Conservation (phyloP, 2,888 invertebrate genomes). For the Mythimna vitellina region DNA sequence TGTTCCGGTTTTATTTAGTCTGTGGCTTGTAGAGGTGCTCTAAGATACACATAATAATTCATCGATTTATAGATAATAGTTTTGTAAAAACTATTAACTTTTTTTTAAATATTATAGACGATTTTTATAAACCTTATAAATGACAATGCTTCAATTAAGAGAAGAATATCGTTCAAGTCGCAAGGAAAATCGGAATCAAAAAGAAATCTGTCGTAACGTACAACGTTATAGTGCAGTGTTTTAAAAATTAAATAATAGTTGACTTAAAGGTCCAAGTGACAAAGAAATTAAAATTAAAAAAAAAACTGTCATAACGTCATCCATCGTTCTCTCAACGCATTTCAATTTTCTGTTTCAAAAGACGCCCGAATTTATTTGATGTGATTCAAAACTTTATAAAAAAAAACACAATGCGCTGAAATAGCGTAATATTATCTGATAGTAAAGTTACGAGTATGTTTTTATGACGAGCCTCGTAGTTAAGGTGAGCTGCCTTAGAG, state of each 20-base stretch:
- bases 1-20: conserved; percentile 6
- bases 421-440: conserved; percentile 55
- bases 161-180: neutral
- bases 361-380: conserved; percentile 69
- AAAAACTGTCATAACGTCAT: conserved; percentile 71
- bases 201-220: conserved; percentile 70
- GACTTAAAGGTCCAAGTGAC: too few species aligned
- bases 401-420: conserved; percentile 72
- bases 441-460: conserved; percentile 74
- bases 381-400: conserved; percentile 64
- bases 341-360: conserved; percentile 78
- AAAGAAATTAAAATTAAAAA: too few species aligned
- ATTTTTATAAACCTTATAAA: neutral
- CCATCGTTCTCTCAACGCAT: conserved; percentile 71
- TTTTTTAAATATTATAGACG: too few species aligned
- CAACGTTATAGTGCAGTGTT: too few species aligned
- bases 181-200: neutral
- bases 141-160: neutral
- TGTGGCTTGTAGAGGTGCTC: conserved; percentile 9
- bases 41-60: neutral
- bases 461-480: conserved; percentile 78
- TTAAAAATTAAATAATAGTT: too few species aligned
- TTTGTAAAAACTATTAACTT: too few species aligned
- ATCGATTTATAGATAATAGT: too few species aligned
- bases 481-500: conserved; percentile 72